Evolutionary conservation across 2,888 invertebrate genomes (phyloP), one percentile per base, ranked within the genome.

Genomic region (Blera fallax): DNA sequence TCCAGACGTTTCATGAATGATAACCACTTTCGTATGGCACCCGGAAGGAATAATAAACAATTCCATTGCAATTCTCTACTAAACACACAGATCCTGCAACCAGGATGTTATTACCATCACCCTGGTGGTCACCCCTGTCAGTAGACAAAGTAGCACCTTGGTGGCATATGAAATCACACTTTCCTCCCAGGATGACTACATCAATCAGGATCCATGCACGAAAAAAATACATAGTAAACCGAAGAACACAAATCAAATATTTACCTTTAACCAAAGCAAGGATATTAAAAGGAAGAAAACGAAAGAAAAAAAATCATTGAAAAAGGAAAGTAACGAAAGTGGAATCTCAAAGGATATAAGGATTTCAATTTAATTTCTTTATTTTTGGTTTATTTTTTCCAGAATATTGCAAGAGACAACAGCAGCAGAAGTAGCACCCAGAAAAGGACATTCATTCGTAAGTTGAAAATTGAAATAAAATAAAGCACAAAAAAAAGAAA

Each of bases 21-120:
- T 62, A 81, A 76, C 60, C 81, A 72, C 80, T 74, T 70, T 70
- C 27, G 1, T 21, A 29, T 27, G 27, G 5, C n/a, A 79, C 21
- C 85, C 84, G 84, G 84, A 84, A 84, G 80, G 84, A 80, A 84
- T 80, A 84, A 69, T 85, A 85, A 80, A 64, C 81, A 85, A 72
- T 77, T 76, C 18, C 34, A 85, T 54, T 85, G 81, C 80, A 76
- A 73, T 73, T 84, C 69, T 10, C 7, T 54, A 21, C 62, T 27
- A 34, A 67, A 58, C 4, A 40, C 34, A 54, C 43, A 69, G 72
- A 69, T 77, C 81, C 72, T 81, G 81, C 65, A 58, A 24, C 43
- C 11, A 50, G 50, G 29, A 69, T 52, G 45, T 16, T 70, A 56
- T 34, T 34, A 64, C 45, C 45, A 21, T 8, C 52, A 18, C 69